Evolutionary conservation across 2,113 vertebrate genomes (phyloP).

Genomic region (Lepus timidus): DNA sequence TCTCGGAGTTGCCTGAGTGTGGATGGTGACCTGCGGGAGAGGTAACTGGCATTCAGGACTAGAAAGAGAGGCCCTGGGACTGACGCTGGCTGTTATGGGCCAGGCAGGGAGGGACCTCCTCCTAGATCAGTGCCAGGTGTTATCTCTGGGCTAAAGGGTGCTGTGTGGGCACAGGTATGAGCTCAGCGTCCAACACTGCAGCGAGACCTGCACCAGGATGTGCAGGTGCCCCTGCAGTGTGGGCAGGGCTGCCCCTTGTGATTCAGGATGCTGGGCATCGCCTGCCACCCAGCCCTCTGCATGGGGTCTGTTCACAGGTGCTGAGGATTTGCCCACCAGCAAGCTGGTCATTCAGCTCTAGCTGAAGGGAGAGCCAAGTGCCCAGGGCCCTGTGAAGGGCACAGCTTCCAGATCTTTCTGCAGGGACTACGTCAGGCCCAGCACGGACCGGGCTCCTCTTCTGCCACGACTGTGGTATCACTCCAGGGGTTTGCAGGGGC

Average conservation of each 20-base stretch:
- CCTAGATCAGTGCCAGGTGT: neutral
- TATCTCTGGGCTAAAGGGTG: neutral
- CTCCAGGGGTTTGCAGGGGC: neutral
- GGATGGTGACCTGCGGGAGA: neutral
- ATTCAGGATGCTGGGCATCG: neutral
- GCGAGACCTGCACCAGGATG: neutral
- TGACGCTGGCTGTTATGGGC: neutral
- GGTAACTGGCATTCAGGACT: neutral
- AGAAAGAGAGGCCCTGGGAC: neutral
- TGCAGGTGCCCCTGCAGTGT: neutral
- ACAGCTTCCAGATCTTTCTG: neutral
- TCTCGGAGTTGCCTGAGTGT: neutral
- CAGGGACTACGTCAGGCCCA: neutral
- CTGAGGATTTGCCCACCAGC: neutral
- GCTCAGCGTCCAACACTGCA: neutral
- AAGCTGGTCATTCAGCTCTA: neutral
- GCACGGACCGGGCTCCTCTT: neutral
- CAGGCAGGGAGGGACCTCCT: neutral
- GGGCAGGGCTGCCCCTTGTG: too few species aligned
- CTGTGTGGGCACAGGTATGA: neutral
- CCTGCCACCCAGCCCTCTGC: neutral
- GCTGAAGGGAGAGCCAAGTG: neutral
- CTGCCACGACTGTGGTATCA: neutral
- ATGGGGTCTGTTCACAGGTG: fast-evolving
- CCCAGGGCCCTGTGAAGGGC: neutral